Percentiles rank a stretch among this genome's conserved stretches.
Conservation (phyloP, 2,888 invertebrate genomes). For the Galerucella nymphaeae region DNA sequence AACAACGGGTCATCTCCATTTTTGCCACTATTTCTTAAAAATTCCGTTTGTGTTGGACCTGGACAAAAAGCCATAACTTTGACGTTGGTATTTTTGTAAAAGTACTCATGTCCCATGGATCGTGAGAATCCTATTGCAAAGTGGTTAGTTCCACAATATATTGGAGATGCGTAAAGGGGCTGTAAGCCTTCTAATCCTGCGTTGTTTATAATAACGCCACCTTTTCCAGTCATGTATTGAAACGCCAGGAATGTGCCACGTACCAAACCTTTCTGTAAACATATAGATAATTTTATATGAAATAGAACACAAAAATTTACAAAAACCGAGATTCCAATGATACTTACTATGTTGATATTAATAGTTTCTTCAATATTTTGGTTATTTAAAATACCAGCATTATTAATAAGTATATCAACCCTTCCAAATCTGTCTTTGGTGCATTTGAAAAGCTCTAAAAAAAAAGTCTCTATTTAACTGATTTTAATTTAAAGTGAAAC, state of each 20-base stretch:
- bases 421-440: constrained; percentile 55
- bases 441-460: constrained; percentile 55
- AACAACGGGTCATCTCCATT: constrained; percentile 50
- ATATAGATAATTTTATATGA: not conserved
- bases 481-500: not conserved
- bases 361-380: constrained; percentile 56
- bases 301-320: not conserved
- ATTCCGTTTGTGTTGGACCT: constrained; percentile 61
- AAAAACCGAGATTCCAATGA: not conserved
- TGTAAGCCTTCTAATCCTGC: constrained; percentile 71
- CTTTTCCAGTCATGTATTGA: constrained; percentile 69
- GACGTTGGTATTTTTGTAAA: constrained; percentile 52
- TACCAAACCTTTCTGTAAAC: constrained; percentile 59
- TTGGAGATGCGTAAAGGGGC: constrained; percentile 67
- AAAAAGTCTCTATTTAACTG: not conserved
- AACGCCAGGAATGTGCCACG: constrained; percentile 63
- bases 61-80: constrained; percentile 63
- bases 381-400: constrained; percentile 64
- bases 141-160: constrained; percentile 71
- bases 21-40: constrained; percentile 56
- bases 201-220: constrained; percentile 71
- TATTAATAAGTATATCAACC: constrained; percentile 65
- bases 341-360: constrained; percentile 62
- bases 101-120: constrained; percentile 62
- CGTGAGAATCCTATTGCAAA: constrained; percentile 67